phyloP scores from a whole-genome alignment of 2,888 invertebrate species.

The Heliconius ismenius region DNA sequence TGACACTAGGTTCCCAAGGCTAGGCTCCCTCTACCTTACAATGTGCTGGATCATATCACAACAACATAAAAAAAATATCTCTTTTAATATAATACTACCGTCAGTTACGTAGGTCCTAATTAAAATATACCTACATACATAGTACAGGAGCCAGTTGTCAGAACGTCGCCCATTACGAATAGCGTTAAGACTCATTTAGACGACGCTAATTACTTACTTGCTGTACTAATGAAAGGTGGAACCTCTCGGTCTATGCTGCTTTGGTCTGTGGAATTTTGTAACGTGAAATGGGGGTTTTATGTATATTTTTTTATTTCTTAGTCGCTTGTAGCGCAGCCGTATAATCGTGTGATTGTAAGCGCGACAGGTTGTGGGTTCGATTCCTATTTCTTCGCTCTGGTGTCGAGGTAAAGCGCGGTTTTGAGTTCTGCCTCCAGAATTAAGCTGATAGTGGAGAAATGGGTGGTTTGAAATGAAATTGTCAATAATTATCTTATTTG shows the following conservation, averaged over 20 bases:
- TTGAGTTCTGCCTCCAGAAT: neutral
- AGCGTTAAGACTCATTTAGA: constrained; percentile 5
- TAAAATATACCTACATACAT: constrained; percentile 12
- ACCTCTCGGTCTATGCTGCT: neutral
- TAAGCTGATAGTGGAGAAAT: neutral
- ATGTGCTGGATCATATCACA: too few relatives aligned
- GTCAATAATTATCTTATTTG: too few relatives aligned
- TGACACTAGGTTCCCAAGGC: neutral
- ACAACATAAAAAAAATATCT: too few relatives aligned
- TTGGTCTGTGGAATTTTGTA: neutral
- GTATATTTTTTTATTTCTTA: neutral
- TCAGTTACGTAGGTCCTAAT: neutral
- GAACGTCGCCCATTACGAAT: neutral
- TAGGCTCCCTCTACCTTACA: neutral
- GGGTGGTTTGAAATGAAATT: too few relatives aligned
- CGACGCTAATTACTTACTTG: constrained; percentile 15
- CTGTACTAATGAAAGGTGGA: constrained; percentile 3
- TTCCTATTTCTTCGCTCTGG: neutral
- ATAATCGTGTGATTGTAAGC: neutral
- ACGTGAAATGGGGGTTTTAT: neutral
- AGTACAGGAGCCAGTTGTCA: neutral
- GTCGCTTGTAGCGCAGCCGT: too few relatives aligned
- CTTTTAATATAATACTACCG: neutral
- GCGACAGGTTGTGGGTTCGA: neutral
- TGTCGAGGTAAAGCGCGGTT: neutral